Base-by-base conservation (phyloP, 2,113 vertebrate genomes). In the Motacilla tschutschensis region DNA sequence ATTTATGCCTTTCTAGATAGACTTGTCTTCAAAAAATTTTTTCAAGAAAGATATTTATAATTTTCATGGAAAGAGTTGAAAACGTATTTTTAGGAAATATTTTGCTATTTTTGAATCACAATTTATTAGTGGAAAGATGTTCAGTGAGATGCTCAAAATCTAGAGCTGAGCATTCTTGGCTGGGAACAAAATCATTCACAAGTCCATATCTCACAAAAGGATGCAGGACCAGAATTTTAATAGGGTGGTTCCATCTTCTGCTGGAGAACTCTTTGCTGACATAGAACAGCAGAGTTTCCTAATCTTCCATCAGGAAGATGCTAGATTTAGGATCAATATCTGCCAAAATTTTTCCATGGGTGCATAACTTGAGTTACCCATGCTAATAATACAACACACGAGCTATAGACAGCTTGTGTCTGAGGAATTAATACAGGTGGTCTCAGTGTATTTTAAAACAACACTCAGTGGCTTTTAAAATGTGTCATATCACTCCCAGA, bases 311-410 rank as follows among this genome's bases (percentile, higher is more conserved):
- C 40, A 79, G 0, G n/a, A n/a, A n/a, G n/a, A 15, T 82, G 24
- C 44, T 77, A 59, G n/a, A 38, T 73, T 85, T 70, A 50, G 26
- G 36, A 59, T 58, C 19, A 58, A 5, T 92, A 64, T 70, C 57
- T 74, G 41, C 38, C 41, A 75, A 59, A 43, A 53, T 3, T 50
- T 31, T 75, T 76, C 35, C 31, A 46, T 6, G 13, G n/a, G 18
- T 79, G 13, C 41, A 57, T 38, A 48, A 29, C 16, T 50, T 38
- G 16, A 33, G 18, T 67, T 75, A 26, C 21, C 76, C 14, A 6
- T n/a, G 13, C 18, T 58, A n/a, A 36, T 47, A 29, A 51, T 15
- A 11, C 33, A 71, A 46, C 1, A 1, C 7, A 18, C 2, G 0
- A 31, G 17, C 6, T 40, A n/a, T 17, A 57, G 47, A 38, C 5